These are phyloP conservation scores for Empidonax traillii DNA, from an alignment of 2,113 vertebrate genomes.

Conservation along the genomic window DNA sequence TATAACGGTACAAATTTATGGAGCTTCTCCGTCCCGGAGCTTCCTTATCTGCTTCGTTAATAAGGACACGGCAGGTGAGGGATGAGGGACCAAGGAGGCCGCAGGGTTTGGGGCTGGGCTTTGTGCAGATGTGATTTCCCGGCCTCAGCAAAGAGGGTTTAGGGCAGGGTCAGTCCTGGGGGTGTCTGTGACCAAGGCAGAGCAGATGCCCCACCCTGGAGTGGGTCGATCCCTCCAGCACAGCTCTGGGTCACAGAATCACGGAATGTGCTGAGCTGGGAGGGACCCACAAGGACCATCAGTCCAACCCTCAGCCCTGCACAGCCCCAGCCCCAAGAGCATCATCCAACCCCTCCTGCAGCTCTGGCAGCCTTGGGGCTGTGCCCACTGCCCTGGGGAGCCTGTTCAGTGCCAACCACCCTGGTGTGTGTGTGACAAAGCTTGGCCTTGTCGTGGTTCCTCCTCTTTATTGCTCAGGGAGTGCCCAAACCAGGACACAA, in stretches of 20 bases:
- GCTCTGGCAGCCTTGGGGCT: not conserved
- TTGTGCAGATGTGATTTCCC: not conserved
- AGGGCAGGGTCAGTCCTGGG: not conserved
- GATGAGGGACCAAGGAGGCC: not conserved
- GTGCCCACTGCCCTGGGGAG: not conserved
- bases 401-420: too few relatives aligned
- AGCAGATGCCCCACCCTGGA: not conserved
- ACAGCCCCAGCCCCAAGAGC: not conserved
- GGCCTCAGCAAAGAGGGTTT: not conserved
- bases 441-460: too few relatives aligned
- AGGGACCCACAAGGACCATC: not conserved
- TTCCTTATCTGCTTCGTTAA: not conserved
- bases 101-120: not conserved
- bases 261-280: not conserved
- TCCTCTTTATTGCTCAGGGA: too few relatives aligned
- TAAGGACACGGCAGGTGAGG: not conserved
- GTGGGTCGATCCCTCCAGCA: too few relatives aligned
- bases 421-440: too few relatives aligned
- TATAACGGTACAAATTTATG: not conserved
- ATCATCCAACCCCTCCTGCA: not conserved
- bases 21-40: not conserved
- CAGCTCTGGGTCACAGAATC: fast-evolving
- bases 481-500: not conserved
- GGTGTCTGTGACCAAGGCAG: not conserved
- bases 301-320: not conserved